Evolutionary conservation across 2,888 invertebrate genomes (phyloP).

Genomic region (Serrognathus titanus): DNA sequence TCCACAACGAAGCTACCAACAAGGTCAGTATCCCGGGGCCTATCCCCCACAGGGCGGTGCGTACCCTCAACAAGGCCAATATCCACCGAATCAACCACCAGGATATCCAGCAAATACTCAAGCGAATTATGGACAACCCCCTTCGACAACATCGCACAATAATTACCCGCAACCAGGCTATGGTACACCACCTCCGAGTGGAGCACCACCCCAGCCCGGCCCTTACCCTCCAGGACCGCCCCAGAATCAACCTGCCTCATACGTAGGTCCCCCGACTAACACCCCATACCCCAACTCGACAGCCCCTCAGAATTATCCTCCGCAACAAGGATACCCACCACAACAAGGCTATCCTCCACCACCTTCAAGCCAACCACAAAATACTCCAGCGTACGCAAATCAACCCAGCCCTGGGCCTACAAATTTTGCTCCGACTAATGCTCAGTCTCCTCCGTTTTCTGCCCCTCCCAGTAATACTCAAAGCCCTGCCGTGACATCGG

Average conservation of each 20-base stretch:
- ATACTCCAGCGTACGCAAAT: slow-evolving; percentile 55
- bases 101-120: slow-evolving; percentile 60
- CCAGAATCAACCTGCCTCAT: slow-evolving; percentile 38
- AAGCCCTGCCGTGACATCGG: slow-evolving; percentile 53
- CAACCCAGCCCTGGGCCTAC: slow-evolving; percentile 56
- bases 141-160: slow-evolving; percentile 55
- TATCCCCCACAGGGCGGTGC: slow-evolving; percentile 66
- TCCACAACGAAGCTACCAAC: slow-evolving; percentile 65
- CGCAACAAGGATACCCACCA: slow-evolving; percentile 56
- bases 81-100: slow-evolving; percentile 66
- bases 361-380: slow-evolving; percentile 57
- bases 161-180: slow-evolving; percentile 55
- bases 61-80: slow-evolving; percentile 64
- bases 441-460: slow-evolving; percentile 64
- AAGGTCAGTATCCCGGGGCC: slow-evolving; percentile 61
- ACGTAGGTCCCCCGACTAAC: slow-evolving; percentile 43
- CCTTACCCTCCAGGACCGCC: slow-evolving; percentile 46
- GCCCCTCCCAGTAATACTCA: slow-evolving; percentile 49
- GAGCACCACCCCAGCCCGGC: slow-evolving; percentile 36
- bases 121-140: slow-evolving; percentile 61
- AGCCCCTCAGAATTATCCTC: slow-evolving; percentile 42
- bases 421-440: slow-evolving; percentile 47
- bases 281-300: slow-evolving; percentile 38
- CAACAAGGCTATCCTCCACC: slow-evolving; percentile 57
- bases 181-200: slow-evolving; percentile 41